Base-by-base conservation (phyloP, 1,140 invertebrate species). In the Paraescarpia echinospica region DNA sequence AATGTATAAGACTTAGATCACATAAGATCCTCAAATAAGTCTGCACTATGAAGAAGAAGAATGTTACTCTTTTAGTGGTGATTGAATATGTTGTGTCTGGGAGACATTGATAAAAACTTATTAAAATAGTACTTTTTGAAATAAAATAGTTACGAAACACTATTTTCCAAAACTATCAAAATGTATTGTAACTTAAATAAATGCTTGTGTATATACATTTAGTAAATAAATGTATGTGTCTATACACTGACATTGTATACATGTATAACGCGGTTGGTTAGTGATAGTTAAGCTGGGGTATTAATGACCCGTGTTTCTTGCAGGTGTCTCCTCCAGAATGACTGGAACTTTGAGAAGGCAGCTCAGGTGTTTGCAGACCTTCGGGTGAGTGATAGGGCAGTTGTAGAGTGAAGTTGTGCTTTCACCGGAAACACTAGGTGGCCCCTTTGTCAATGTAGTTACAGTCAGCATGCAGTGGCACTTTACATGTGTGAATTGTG, bases 281-380 rank as follows among this genome's bases (percentile, higher is more conserved):
- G 48, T 51, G 18, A 0, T 77, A 18, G 27, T 77, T 77, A 77
- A 77, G 2, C 59, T 77, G 9, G 8, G 22, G 8, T 41, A 31
- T 18, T 77, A 77, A 77, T 77, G 59, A 4, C 9, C 59, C 59
- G 2, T 22, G 9, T 77, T 77, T 77, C 12, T 97, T 94, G 1
- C 94, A 98, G 98, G 95, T 99, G 98, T 95, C 96, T 99, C 34
- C 97, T 98, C 96, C 98, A 99, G 95, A 98, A 98, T 22, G 97
- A 97, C 33, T 99, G 98, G 98, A 97, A 98, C 95, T 98, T 97
- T 94, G 97, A 98, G 93, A 97, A 97, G 94, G 98, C 98, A 8
- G 95, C 97, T 0, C 96, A 97, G 90, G 97, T 98, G 8, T 99
- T 99, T 95, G 97, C 97, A 89, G 97, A 98, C 94, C 97, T 98